Evolutionary conservation across 2,797 vertebrate species (phyloP).

Genomic region (Chaetophractus vellerosus): DNA sequence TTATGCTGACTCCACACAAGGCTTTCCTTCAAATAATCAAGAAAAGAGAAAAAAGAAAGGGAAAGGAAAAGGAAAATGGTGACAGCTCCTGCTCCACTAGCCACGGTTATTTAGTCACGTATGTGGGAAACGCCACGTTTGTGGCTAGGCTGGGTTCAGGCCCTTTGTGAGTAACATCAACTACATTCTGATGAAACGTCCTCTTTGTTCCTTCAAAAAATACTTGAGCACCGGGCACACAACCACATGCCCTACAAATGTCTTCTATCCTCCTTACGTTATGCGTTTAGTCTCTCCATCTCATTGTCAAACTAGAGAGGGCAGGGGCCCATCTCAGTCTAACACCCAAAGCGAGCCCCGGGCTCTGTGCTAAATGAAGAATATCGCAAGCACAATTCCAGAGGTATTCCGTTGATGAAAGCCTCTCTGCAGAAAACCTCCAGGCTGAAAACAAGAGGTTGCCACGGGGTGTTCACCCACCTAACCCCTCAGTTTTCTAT

Average conservation of each 20-base stretch:
- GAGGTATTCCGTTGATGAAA: fast-evolving
- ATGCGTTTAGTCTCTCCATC: neutral
- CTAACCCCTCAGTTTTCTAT: neutral
- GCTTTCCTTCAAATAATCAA: constrained; percentile 29
- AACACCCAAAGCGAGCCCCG: fast-evolving
- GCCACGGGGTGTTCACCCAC: fast-evolving
- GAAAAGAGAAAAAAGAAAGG: neutral
- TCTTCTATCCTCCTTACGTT: neutral
- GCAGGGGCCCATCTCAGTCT: fast-evolving
- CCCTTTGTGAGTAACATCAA: neutral
- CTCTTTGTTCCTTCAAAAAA: neutral
- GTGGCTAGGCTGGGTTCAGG: neutral
- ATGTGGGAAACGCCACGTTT: fast-evolving
- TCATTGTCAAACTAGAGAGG: neutral
- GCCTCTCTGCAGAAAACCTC: neutral
- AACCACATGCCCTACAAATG: neutral
- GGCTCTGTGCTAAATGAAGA: neutral
- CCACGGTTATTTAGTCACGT: neutral
- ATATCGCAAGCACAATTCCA: neutral
- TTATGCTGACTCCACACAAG: neutral
- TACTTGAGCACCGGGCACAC: neutral
- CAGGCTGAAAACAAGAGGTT: neutral
- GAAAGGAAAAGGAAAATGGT: too few species aligned
- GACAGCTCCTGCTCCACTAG: neutral
- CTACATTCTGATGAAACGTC: neutral